Evolutionary conservation across 2,797 vertebrate species (phyloP), one percentile per base, ranked within the genome.

Genomic region (Silurus lanzhouensis): DNA sequence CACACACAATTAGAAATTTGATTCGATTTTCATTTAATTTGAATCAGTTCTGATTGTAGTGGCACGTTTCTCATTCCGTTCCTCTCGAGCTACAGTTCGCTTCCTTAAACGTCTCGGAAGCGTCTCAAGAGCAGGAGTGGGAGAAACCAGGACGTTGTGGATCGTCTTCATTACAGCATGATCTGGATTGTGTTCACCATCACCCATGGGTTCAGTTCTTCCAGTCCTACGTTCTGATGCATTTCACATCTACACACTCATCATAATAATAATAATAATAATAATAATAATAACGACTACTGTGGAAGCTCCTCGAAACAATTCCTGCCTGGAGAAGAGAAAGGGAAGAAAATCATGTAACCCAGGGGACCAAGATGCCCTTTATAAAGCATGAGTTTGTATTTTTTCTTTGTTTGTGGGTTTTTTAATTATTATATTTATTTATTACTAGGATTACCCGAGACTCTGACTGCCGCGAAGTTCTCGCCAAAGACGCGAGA

Each of bases 91-190:
- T 58, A 44, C 20, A 55, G 20, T 38, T 31, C 19, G 64, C 84
- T 64, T 63, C 64, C 4, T n/a, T 77, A 63, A 6, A 90, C 88
- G 88, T 93, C 93, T 95, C 94, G 94, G 93, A 93, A 93, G 92
- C 92, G 92, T 93, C 85, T 27, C 92, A 91, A 81, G 87, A 86
- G 86, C 85, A 75, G 74, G 38, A 82, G 19, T 44, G 79, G 72
- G 55, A n/a, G 2, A 19, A 86, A 81, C 61, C 31, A 1, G 86
- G 76, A 58, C 81, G 84, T 88, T 57, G 31, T 81, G 64, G 6
- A 75, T 38, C 57, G 3, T 58, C 63, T 61, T 71, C 63, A 76
- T 46, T 70, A 70, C 79, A 25, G 22, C 44, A 52, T 55, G 38
- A 70, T 86, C 58, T 27, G 13, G 74, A 61, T 78, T 27, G 14